Evolutionary conservation across 1,140 invertebrate genomes (phyloP), one percentile per base, ranked within the genome.

Genomic region (Psix sp.): DNA sequence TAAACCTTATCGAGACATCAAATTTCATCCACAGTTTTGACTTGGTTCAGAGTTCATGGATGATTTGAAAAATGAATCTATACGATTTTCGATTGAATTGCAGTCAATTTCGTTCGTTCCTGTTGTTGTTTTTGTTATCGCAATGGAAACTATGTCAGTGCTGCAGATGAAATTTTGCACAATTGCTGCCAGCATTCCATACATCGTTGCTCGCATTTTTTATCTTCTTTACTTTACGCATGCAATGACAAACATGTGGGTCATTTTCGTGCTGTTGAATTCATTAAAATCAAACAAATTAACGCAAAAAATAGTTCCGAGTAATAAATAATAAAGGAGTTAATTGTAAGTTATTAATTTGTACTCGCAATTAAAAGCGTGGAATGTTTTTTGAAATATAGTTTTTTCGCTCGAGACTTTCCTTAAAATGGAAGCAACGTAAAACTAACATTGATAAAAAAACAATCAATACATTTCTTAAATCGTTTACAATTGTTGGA

Each of bases 161-260:
- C 20, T 46, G 46, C 48, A 49, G 54, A 66, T 38, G 16, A 52
- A 60, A 26, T 14, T 49, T 54, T 57, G 18, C 43, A 49, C 57
- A 52, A 39, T 45, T 59, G 52, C 52, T 52, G 36, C 11, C 15
- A 59, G 45, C 49, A 52, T 74, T 62, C 39, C 51, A 52, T 39
- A 46, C 63, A 46, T 45, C 36, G 36, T 36, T 57, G 56, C 43
- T 60, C 45, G 42, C 36, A 31, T 56, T 62, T 56, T 29, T 49
- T 62, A n/a, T n/a, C n/a, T n/a, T 74, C 20, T 18, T 62, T 67
- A 39, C 49, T 51, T 49, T 63, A 36, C 42, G 21, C 71, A 67
- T 74, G 71, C 71, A 74, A 74, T 36, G 45, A 49, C 46, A 62
- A 67, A 48, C 51, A 49, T 46, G 63, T 52, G 68, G 49, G 43